These are phyloP conservation scores for Calyptommatus sinebrachiatus DNA, from an alignment of 2,113 vertebrate species.

Conservation along the genomic window DNA sequence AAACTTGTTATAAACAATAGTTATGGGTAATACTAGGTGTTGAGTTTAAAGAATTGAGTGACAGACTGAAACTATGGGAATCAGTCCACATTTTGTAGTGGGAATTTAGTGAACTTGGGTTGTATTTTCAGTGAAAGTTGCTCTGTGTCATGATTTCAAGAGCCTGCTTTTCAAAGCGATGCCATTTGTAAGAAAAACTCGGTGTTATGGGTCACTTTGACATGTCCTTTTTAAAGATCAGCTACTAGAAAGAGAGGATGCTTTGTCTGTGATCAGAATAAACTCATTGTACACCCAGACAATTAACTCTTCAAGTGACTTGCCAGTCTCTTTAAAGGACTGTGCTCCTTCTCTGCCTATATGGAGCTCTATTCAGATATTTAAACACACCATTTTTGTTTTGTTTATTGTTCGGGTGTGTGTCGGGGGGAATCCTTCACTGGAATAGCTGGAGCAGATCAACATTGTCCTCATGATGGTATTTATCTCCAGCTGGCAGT, in stretches of 20 bases:
- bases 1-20: not conserved
- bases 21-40: not conserved
- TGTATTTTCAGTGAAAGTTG: not conserved
- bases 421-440: conserved; percentile 72
- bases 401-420: conserved; percentile 73
- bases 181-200: conserved; percentile 65
- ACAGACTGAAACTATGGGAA: not conserved
- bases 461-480: conserved; percentile 76
- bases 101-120: not conserved
- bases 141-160: conserved; percentile 33
- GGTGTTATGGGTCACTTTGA: conserved; percentile 66
- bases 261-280: conserved; percentile 83
- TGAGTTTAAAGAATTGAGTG: not conserved
- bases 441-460: conserved; percentile 74
- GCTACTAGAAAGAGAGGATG: conserved; percentile 74
- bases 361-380: conserved; percentile 74
- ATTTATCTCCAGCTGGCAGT: conserved; percentile 74
- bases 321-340: conserved; percentile 72
- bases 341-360: conserved; percentile 61
- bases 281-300: conserved; percentile 82
- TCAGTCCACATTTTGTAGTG: not conserved
- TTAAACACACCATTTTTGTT: conserved; percentile 72
- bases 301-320: conserved; percentile 82
- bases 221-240: conserved; percentile 73
- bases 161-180: conserved; percentile 57